These are phyloP conservation scores for Drosophila formosana DNA, from an alignment of 2,888 invertebrate genomes.

Conservation along the genomic window DNA sequence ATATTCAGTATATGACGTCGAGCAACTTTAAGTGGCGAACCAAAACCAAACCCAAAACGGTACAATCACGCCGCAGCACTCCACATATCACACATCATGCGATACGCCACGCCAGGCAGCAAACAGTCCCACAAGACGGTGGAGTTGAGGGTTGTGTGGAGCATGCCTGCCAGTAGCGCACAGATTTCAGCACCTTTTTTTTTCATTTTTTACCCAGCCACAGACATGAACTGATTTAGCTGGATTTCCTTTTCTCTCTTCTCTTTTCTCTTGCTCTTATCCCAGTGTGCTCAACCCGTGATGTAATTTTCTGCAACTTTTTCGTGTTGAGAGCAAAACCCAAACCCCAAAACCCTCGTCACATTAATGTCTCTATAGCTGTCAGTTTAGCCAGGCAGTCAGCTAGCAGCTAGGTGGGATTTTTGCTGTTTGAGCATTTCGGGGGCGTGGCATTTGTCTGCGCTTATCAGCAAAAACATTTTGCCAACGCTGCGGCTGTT, in stretches of 20 bases:
- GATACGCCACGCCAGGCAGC: constrained; percentile 27
- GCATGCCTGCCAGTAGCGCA: constrained; percentile 40
- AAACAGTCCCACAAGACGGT: constrained; percentile 34
- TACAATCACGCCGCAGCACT: constrained; percentile 21
- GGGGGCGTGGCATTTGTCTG: constrained; percentile 55
- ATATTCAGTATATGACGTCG: constrained; percentile 56
- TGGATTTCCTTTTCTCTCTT: constrained; percentile 19
- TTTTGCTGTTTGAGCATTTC: constrained; percentile 13
- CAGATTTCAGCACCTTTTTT: constrained; percentile 68
- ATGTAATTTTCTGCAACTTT: constrained; percentile 69
- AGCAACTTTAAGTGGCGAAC: constrained; percentile 51
- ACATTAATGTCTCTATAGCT: constrained; percentile 81
- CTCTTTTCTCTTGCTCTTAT: constrained; percentile 14
- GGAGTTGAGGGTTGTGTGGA: background rate
- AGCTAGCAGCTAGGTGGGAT: constrained; percentile 33
- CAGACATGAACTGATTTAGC: constrained; percentile 65
- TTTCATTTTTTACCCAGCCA: constrained; percentile 31
- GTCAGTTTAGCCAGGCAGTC: constrained; percentile 69
- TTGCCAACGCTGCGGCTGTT: constrained; percentile 64
- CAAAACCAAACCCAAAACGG: constrained; percentile 1
- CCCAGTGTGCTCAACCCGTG: constrained; percentile 35
- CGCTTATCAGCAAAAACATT: constrained; percentile 73
- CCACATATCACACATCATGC: constrained; percentile 33
- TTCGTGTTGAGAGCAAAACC: constrained; percentile 46
- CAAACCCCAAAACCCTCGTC: constrained; percentile 69